A percentile compares a stretch with the other conserved stretches of the same genome.
These are phyloP conservation scores for Pecten maximus DNA, from an alignment of 2,888 invertebrate species.

Conservation along the genomic window DNA sequence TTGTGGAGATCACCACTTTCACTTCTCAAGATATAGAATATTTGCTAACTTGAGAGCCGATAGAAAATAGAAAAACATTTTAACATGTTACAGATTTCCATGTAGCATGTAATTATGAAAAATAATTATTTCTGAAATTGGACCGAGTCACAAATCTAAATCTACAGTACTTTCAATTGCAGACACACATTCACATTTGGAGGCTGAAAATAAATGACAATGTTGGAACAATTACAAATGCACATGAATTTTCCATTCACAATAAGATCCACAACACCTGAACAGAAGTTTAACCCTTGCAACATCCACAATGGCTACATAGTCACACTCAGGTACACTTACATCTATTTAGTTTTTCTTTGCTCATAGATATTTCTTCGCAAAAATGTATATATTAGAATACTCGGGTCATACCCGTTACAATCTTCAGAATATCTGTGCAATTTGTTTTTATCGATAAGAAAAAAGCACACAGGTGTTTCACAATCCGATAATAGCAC, in stretches of 20 bases:
- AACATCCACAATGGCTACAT: neutral
- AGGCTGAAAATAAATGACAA: neutral
- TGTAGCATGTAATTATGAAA: neutral
- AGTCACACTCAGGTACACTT: neutral
- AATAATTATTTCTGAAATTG: neutral
- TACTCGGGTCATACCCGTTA: neutral
- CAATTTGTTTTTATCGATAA: neutral
- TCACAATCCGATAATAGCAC: neutral
- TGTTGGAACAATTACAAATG: neutral
- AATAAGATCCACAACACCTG: constrained; percentile 4
- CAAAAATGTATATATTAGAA: neutral
- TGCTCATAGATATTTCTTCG: neutral
- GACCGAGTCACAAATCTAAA: neutral
- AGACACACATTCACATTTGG: neutral
- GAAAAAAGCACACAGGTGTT: neutral
- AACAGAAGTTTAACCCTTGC: neutral
- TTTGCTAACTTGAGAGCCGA: neutral
- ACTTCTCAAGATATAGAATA: no score
- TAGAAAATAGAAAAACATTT: neutral
- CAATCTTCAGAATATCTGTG: neutral
- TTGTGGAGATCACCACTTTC: no score
- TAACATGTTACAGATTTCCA: neutral
- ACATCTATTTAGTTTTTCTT: neutral
- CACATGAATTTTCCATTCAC: neutral
- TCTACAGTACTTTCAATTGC: neutral